Conservation (phyloP, 1,140 invertebrate genomes). For the Drosophila ananassae region DNA sequence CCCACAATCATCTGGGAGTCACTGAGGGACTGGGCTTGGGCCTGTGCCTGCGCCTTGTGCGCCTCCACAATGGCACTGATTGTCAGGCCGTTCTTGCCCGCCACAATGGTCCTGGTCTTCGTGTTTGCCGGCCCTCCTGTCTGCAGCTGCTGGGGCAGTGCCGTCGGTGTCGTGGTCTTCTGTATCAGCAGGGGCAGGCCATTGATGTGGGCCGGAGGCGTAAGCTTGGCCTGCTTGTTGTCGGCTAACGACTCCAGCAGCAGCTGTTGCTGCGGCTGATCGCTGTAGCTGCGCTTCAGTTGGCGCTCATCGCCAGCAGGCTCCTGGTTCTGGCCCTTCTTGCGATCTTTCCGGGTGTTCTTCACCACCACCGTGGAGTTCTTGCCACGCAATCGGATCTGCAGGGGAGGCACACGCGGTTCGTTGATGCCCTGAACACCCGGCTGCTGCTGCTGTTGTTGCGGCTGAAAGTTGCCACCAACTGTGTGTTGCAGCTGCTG, state of each 20-base stretch:
- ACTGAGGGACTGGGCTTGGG: constrained; percentile 26
- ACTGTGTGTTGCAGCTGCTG: constrained; percentile 54
- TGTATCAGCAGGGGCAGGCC: constrained; percentile 65
- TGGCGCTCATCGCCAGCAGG: constrained; percentile 29
- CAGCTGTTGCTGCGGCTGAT: constrained; percentile 51
- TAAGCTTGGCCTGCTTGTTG: constrained; percentile 57
- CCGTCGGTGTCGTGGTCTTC: constrained; percentile 35
- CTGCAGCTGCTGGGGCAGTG: constrained; percentile 26
- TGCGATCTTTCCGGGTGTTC: constrained; percentile 90
- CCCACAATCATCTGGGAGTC: constrained; percentile 84
- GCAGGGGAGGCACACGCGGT: constrained; percentile 93
- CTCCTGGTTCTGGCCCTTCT: constrained; percentile 84
- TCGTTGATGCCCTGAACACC: constrained; percentile 86
- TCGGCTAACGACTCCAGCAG: constrained; percentile 34
- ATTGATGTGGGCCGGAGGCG: constrained; percentile 53
- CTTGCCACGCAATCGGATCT: constrained; percentile 93
- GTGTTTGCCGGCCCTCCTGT: constrained; percentile 30
- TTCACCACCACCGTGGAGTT: constrained; percentile 95
- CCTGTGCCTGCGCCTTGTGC: constrained; percentile 51
- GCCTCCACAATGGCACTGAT: constrained; percentile 80
- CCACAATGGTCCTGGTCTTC: constrained; percentile 71
- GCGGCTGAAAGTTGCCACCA: constrained; percentile 52
- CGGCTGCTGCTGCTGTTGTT: constrained; percentile 57
- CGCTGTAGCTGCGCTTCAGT: constrained; percentile 58
- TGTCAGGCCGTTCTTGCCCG: constrained; percentile 77